phyloP scores from a whole-genome alignment of 2,113 vertebrate genomes.

The Rafetus swinhoei region DNA sequence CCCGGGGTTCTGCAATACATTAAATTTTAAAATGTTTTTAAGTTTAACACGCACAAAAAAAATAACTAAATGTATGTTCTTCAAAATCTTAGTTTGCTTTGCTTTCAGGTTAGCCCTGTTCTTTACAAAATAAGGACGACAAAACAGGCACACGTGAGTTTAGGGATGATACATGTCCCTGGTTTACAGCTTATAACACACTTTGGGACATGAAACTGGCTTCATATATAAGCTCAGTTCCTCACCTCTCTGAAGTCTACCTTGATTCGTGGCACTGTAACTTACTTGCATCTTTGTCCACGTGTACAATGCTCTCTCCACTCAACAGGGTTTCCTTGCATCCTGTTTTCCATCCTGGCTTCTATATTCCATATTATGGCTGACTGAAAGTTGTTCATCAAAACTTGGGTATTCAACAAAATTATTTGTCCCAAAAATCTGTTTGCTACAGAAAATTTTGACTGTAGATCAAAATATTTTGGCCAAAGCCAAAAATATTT shows the following conservation, averaged over 20 bases:
- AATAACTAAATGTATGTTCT: conserved; percentile 25
- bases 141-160: not conserved
- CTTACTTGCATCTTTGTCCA: rapidly evolving
- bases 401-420: rapidly evolving
- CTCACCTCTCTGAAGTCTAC: not conserved
- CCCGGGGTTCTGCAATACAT: conserved; percentile 64
- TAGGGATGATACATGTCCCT: not conserved
- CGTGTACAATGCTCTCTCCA: not conserved
- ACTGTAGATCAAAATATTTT: not conserved
- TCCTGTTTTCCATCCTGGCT: rapidly evolving
- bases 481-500: not conserved
- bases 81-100: not conserved
- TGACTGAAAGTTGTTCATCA: not conserved
- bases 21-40: conserved; percentile 69
- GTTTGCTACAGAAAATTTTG: not conserved
- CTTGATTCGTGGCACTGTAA: not conserved
- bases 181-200: rapidly evolving
- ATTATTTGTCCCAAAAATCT: not conserved
- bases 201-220: not conserved
- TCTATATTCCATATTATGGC: not conserved
- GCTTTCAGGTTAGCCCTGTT: not conserved
- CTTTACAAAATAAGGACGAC: not conserved
- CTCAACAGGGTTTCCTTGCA: not conserved
- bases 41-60: conserved; percentile 39
- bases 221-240: not conserved